phyloP scores from a whole-genome alignment of 2,113 vertebrate genomes.

The Phainopepla nitens region DNA sequence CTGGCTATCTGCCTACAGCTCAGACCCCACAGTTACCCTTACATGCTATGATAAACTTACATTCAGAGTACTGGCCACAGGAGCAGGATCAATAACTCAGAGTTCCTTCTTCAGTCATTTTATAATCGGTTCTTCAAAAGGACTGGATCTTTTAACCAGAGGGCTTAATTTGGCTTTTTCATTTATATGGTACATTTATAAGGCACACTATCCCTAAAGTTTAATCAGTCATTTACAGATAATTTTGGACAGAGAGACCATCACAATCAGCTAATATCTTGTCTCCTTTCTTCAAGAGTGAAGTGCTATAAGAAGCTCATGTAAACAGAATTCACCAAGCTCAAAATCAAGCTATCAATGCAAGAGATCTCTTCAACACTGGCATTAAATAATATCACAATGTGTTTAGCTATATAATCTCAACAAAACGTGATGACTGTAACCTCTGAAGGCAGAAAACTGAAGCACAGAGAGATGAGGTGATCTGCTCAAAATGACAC shows the following conservation, averaged over 20 bases:
- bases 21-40: neutral
- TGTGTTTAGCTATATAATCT: neutral
- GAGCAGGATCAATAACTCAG: neutral
- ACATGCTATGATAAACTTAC: fast-evolving
- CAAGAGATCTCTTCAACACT: neutral
- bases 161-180: neutral
- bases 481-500: neutral
- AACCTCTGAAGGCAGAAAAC: neutral
- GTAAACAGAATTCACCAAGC: neutral
- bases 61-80: neutral
- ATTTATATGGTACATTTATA: neutral
- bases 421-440: neutral
- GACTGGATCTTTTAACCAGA: neutral
- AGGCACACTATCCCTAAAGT: neutral
- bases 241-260: neutral
- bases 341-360: neutral
- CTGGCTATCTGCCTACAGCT: neutral
- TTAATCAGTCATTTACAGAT: neutral
- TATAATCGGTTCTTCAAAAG: neutral
- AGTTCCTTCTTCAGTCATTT: neutral
- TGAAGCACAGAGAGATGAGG: neutral
- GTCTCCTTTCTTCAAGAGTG: neutral
- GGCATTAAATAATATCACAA: neutral
- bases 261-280: neutral
- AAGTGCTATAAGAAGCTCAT: neutral